Evolutionary conservation across 2,113 vertebrate genomes (phyloP).

Genomic region (Oryzias woworae): DNA sequence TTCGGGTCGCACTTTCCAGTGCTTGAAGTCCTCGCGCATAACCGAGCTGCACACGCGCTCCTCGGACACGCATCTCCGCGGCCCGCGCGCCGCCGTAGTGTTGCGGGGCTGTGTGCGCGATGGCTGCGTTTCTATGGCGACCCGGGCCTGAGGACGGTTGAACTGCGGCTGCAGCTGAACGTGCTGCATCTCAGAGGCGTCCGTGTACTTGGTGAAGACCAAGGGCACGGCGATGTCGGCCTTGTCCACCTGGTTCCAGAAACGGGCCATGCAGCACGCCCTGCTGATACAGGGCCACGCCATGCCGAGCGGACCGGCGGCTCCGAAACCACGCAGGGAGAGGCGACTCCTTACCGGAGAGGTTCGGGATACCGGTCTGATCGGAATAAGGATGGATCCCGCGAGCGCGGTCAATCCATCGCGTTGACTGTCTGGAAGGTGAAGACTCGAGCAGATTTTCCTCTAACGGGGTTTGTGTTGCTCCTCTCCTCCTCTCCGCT

Average conservation of each 20-base stretch:
- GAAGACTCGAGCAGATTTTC: neutral
- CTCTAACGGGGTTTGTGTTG: too few species aligned
- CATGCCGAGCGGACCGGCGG: constrained; percentile 70
- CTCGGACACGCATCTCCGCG: constrained; percentile 65
- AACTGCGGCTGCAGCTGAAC: constrained; percentile 73
- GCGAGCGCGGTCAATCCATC: constrained; percentile 38
- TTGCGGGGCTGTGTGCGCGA: constrained; percentile 61
- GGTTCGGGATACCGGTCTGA: constrained; percentile 61
- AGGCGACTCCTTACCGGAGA: constrained; percentile 1
- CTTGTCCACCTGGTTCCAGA: constrained; percentile 97
- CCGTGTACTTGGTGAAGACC: constrained; percentile 94
- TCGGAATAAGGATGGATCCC: neutral
- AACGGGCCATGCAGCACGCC: constrained; percentile 96
- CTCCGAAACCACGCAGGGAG: neutral
- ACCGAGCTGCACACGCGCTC: constrained; percentile 83
- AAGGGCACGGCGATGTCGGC: constrained; percentile 94
- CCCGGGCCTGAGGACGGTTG: constrained; percentile 67
- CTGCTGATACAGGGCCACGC: constrained; percentile 97
- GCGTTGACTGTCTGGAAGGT: neutral
- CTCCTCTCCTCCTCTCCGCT: too few species aligned
- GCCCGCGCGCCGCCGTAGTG: constrained; percentile 56
- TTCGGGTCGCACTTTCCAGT: constrained; percentile 91
- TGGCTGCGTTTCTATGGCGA: constrained; percentile 86
- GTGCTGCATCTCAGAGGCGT: constrained; percentile 86
- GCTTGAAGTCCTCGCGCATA: constrained; percentile 93